phyloP scores from a whole-genome alignment of 1,140 invertebrate genomes.

The Pseudomyrmex flavicornis region DNA sequence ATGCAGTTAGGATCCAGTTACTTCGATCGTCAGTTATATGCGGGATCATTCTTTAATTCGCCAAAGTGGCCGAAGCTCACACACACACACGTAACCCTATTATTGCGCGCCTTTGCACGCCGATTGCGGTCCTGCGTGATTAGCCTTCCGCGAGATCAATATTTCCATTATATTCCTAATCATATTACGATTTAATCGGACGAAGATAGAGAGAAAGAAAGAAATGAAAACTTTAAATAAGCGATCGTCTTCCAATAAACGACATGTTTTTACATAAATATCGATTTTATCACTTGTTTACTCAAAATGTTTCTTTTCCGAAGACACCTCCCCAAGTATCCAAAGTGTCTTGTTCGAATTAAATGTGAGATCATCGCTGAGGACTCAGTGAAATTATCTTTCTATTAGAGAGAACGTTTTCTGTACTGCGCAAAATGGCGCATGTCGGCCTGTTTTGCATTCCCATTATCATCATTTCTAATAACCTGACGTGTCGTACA shows the following conservation, averaged over 20 bases:
- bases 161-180: not conserved
- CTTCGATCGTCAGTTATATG: conserved; percentile 63
- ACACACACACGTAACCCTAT: conserved; percentile 41
- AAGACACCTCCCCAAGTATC: no score
- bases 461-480: conserved; percentile 46
- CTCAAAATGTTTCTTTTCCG: not conserved
- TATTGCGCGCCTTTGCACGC: conserved; percentile 48
- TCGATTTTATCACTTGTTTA: not conserved
- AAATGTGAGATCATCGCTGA: no score
- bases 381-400: not conserved
- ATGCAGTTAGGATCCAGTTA: conserved; percentile 41
- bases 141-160: conserved; percentile 16
- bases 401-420: not conserved
- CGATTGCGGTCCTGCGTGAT: conserved; percentile 31
- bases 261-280: not conserved
- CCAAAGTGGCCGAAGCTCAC: conserved; percentile 64
- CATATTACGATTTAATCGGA: conserved; percentile 6
- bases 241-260: no score
- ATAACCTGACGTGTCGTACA: conserved; percentile 15
- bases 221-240: not conserved
- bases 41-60: conserved; percentile 64
- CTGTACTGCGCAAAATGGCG: conserved; percentile 28
- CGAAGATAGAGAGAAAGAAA: not conserved
- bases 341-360: no score
- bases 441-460: conserved; percentile 21